A percentile compares a stretch with the other conserved stretches of the same genome.
These are phyloP conservation scores for Chroicocephalus ridibundus DNA, from an alignment of 2,113 vertebrate genomes.

Conservation along the genomic window DNA sequence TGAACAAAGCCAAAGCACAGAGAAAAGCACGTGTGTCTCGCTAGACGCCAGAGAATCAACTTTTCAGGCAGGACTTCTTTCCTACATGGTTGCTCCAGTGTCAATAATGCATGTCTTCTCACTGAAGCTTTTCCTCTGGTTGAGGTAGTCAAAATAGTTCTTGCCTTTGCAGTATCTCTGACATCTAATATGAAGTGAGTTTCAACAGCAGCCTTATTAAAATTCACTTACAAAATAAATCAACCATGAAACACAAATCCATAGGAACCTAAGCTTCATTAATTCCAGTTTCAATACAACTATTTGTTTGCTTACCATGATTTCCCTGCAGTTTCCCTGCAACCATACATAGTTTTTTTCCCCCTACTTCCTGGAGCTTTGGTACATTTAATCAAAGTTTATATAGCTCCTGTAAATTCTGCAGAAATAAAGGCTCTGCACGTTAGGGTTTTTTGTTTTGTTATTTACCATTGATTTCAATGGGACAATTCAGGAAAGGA, in stretches of 20 bases:
- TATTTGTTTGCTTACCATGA: neutral
- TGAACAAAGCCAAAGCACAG: neutral
- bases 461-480: neutral
- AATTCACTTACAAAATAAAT: constrained; percentile 48
- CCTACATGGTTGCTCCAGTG: fast-evolving
- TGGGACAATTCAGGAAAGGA: neutral
- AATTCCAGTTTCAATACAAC: constrained; percentile 10
- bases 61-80: neutral
- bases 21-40: neutral
- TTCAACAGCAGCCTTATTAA: constrained; percentile 26
- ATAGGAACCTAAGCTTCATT: constrained; percentile 36
- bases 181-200: neutral
- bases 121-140: neutral
- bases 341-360: neutral
- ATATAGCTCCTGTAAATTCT: neutral
- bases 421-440: neutral
- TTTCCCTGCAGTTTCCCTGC: neutral
- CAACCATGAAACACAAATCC: constrained; percentile 39
- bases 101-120: neutral
- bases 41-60: neutral
- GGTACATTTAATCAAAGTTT: neutral
- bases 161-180: neutral
- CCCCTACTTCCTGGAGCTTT: neutral
- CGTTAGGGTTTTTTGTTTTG: neutral
- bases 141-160: neutral